These are phyloP conservation scores for Antheraea yamamai DNA, from an alignment of 2,888 invertebrate species.

Conservation along the genomic window DNA sequence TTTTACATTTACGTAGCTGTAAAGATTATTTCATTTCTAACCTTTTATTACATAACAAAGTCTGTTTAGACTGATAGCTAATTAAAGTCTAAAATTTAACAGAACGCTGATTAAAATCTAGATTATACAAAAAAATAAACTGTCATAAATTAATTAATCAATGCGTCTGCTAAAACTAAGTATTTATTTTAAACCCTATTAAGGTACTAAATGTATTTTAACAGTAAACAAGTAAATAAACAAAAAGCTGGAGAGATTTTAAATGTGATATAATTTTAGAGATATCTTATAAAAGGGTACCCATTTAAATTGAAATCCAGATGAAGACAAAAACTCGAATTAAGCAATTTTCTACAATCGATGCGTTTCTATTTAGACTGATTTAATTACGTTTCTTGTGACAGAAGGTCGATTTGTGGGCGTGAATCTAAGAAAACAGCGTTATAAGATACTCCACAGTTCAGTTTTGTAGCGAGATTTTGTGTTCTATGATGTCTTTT, in stretches of 20 bases:
- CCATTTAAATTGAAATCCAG: neutral
- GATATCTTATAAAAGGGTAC: neutral
- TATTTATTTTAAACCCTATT: neutral
- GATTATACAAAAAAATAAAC: neutral
- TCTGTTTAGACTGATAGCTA: neutral
- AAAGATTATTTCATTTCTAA: neutral
- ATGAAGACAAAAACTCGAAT: neutral
- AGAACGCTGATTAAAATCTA: neutral
- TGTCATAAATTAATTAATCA: neutral
- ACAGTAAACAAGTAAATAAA: neutral
- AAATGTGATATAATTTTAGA: neutral
- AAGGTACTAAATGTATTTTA: neutral
- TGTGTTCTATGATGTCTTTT: neutral
- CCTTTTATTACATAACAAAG: neutral
- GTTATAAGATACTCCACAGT: neutral
- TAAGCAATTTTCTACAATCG: neutral
- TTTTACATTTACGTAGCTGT: neutral
- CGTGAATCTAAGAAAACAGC: slow-evolving; percentile 1
- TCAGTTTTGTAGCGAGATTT: slow-evolving; percentile 1
- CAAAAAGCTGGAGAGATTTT: neutral
- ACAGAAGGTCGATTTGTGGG: neutral
- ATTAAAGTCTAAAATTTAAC: neutral
- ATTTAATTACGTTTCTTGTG: neutral
- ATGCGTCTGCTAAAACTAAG: neutral
- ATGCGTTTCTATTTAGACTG: neutral